Conservation (phyloP, 2,888 invertebrate genomes). For the Dynastes grantii region DNA sequence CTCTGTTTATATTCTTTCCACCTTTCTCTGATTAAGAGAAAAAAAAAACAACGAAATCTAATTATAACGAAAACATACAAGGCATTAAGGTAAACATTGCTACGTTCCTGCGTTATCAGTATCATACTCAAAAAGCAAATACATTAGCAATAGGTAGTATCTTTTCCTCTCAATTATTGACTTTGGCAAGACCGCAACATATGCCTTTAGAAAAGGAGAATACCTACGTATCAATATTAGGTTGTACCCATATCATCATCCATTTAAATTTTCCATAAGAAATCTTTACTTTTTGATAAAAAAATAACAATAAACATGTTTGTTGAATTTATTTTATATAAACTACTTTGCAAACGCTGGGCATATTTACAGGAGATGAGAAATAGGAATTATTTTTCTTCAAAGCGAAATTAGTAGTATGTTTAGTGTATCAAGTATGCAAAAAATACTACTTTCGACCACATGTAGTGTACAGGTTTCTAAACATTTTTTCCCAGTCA, state of each 20-base stretch:
- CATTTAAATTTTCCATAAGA: not conserved
- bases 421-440: too few relatives aligned
- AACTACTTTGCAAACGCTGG: too few relatives aligned
- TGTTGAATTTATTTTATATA: too few relatives aligned
- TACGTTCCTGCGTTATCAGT: not conserved
- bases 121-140: not conserved
- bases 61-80: not conserved
- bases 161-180: not conserved
- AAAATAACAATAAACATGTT: not conserved
- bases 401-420: too few relatives aligned
- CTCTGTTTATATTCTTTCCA: too few relatives aligned
- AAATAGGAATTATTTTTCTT: too few relatives aligned
- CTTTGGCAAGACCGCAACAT: not conserved
- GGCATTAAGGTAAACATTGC: not conserved
- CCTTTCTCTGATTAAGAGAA: not conserved
- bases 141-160: slow-evolving; percentile 4
- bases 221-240: too few relatives aligned
- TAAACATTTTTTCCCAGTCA: too few relatives aligned
- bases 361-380: too few relatives aligned
- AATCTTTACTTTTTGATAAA: slow-evolving; percentile 22
- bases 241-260: too few relatives aligned
- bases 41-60: not conserved
- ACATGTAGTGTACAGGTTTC: too few relatives aligned
- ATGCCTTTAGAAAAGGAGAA: not conserved
- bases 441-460: too few relatives aligned